Base-by-base conservation (phyloP, 2,888 invertebrate species). In the Tinea trinotella region DNA sequence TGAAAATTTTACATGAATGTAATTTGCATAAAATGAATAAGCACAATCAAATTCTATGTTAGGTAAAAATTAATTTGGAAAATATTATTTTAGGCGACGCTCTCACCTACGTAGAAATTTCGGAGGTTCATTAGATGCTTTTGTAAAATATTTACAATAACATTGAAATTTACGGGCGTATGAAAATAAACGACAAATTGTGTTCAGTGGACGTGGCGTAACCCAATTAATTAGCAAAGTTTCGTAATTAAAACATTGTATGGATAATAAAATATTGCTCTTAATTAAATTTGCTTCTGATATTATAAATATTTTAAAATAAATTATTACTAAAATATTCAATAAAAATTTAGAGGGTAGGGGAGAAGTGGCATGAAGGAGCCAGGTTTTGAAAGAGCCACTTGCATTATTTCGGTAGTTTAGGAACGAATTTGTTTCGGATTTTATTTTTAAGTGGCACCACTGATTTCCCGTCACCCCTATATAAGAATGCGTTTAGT, bases 81-180 rank as follows among this genome's bases (percentile, higher is more conserved):
- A 40, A 40, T 40, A 15, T 40, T 40, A 15, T 40, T 40, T 4
- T 40, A 40, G 40, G 40, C 2, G 40, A n/a, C n/a, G n/a, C 40
- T 5, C 40, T 2, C 40, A 4, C 40, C 13, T 40, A 40, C 40
- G 13, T 40, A n/a, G 30, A 40, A 40, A 40, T 40, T 40, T 15
- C 13, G 19, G 24, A 50, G 24, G n/a, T 24, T 50, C 63, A 65
- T 65, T 65, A 64, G 60, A 56, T 58, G 61, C 59, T 59, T 62
- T 64, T 58, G 48, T 59, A 54, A 62, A 63, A 60, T 62, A 57
- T 62, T 64, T 60, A 59, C 60, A 52, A 54, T 57, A 56, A 49
- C 49, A 57, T 61, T 52, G 53, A 59, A 57, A 53, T 60, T 55
- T 60, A 60, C 59, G 58, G 59, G 57, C 55, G 53, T 24, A 50